Evolutionary conservation across 2,888 invertebrate species (phyloP), one percentile per base, ranked within the genome.

Genomic region (Cremastinae sp.): DNA sequence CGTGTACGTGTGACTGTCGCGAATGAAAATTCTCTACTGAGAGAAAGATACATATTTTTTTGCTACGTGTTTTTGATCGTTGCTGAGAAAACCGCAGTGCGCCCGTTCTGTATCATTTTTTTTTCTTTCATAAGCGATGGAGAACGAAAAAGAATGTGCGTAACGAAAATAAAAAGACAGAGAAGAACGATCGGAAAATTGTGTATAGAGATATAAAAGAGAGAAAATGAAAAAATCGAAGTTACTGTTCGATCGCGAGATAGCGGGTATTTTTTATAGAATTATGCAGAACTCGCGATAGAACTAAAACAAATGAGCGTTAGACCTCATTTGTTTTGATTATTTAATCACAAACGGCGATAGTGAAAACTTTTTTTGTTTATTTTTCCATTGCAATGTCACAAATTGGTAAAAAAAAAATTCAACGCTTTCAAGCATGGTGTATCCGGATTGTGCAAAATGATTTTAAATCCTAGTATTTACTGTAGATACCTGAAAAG

Each of bases 211-310:
- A 34, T n/a, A 73, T 38, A 28, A 49, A 10, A 9, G n/a, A 47
- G 56, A 7, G 58, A 68, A 16, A 45, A 8, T 34, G 38, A 8
- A 34, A 61, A 16, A 70, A 36, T 18, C 12, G 16, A 47, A 38
- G 8, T 3, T 16, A 59, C 49, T 41, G 28, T 62, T 10, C 16
- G 56, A 56, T 66, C 49, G 61, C 54, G 16, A 59, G 68, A 74
- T 64, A 69, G 61, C 76, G 74, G 71, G 64, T 74, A 74, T 76
- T 70, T 74, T n/a, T 70, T 75, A 45, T 75, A 72, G 49, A 78
- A 71, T 75, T 77, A 68, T 53, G n/a, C 5, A 28, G 45, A 12
- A 62, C n/a, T 10, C 4, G 47, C 28, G 38, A 56, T 22, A 16
- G 43, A 28, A n/a, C n/a, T n/a, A 28, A 41, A 65, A 49, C 38